Evolutionary conservation across 1,140 invertebrate species (phyloP), one percentile per base, ranked within the genome.

Genomic region (Drosophila parvula): DNA sequence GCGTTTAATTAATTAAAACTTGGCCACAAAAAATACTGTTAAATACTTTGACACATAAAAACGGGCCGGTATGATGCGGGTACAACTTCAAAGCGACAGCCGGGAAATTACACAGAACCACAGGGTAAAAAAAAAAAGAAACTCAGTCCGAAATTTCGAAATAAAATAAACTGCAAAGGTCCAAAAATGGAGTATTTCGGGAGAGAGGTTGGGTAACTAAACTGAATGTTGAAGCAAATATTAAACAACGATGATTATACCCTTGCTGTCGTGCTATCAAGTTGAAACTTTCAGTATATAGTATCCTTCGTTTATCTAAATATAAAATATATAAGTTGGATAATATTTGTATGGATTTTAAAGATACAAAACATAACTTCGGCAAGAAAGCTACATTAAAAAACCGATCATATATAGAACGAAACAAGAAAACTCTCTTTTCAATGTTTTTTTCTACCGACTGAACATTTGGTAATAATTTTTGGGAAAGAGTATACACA

Each of bases 1-100:
- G 18, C 3, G 7, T 80, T 80, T 74, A 80, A 84, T 84, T 84
- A 84, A 82, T 80, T 80, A 78, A 84, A 77, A 69, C 47, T 27
- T 32, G 11, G 22, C 27, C 14, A 41, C 3, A 28, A 58, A 58
- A 69, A 50, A 58, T 36, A 14, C 63, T 51, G 36, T 30, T 48
- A 48, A 48, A 57, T 61, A 57, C 45, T 53, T 67, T 32, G 38
- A 10, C 50, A 44, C 40, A 70, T 43, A 70, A 58, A 71, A 43
- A 11, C 5, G 16, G 28, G 12, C 2, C 5, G 43, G 30, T 53
- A 50, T 55, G 44, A 71, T 71, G 68, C 68, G 68, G 68, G 68
- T 30, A 30, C 28, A 45, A 48, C 68, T 71, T 71, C 68, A 71
- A 71, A 71, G 69, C 30, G 44, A 36, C 44, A 41, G 65, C 28